phyloP scores from a whole-genome alignment of 2,888 invertebrate species.

The Lordiphosa fenestrarum region DNA sequence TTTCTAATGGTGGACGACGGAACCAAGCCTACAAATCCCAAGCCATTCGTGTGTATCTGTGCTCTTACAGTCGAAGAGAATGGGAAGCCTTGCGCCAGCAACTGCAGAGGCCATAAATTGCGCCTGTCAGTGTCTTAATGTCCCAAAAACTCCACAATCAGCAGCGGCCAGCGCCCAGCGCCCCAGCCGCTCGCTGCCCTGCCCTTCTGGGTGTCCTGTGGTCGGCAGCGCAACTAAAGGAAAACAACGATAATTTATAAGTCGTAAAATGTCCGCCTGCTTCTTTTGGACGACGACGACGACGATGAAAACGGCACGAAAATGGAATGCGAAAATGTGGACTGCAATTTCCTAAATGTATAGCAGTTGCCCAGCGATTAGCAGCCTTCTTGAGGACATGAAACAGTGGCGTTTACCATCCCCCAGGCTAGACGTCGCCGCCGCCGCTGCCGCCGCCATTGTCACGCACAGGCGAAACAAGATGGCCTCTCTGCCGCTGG shows the following conservation, averaged over 20 bases:
- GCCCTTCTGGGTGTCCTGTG: constrained; percentile 66
- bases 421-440: neutral
- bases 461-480: constrained; percentile 32
- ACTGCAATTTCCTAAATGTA: constrained; percentile 69
- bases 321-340: constrained; percentile 57
- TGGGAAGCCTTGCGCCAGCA: constrained; percentile 51
- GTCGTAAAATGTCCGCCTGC: constrained; percentile 57
- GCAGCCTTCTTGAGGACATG: constrained; percentile 45
- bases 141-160: constrained; percentile 78
- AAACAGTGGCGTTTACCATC: constrained; percentile 44
- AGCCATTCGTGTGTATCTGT: constrained; percentile 22
- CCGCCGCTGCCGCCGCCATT: constrained; percentile 11
- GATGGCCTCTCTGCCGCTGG: constrained; percentile 42
- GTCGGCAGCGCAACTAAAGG: constrained; percentile 54
- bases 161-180: constrained; percentile 51
- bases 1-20: constrained; percentile 12
- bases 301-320: constrained; percentile 52
- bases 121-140: constrained; percentile 78
- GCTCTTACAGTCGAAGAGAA: constrained; percentile 59
- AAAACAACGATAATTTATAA: constrained; percentile 71
- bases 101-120: constrained; percentile 72
- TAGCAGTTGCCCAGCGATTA: constrained; percentile 57
- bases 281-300: constrained; percentile 18
- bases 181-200: constrained; percentile 21
- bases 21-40: constrained; percentile 26